Conservation (phyloP, 2,797 vertebrate species). For the Parauchenoglanis ngamensis region DNA sequence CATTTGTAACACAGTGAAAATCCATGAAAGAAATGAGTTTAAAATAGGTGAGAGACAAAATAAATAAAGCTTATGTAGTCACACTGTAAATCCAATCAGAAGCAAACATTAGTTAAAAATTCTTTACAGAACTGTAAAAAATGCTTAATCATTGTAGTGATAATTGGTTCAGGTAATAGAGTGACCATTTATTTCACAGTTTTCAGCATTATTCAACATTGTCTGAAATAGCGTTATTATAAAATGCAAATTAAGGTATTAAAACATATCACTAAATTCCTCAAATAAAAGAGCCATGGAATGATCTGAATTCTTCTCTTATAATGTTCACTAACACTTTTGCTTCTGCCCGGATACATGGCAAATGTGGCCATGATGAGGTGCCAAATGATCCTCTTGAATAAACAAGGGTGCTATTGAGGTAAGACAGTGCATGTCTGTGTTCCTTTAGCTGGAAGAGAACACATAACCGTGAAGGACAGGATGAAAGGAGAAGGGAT, state of each 20-base stretch:
- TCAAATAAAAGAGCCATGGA: constrained; percentile 35
- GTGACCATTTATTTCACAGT: not conserved
- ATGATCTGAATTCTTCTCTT: constrained; percentile 41
- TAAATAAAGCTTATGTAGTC: no score
- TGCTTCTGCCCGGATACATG: constrained; percentile 49
- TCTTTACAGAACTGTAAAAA: not conserved
- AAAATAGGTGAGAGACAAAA: not conserved
- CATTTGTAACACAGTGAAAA: not conserved
- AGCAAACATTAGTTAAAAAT: not conserved
- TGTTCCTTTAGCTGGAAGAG: constrained; percentile 46
- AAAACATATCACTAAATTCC: not conserved
- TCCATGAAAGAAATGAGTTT: not conserved
- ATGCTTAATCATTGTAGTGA: not conserved
- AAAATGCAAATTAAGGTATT: not conserved
- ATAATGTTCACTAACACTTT: constrained; percentile 39
- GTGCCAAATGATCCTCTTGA: constrained; percentile 51
- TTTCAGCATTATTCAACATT: not conserved
- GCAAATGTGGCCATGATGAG: constrained; percentile 34
- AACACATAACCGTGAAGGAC: constrained; percentile 63
- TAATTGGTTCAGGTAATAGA: not conserved
- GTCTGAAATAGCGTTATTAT: not conserved
- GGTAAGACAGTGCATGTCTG: constrained; percentile 55
- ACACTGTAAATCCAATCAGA: not conserved
- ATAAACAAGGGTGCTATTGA: constrained; percentile 60
- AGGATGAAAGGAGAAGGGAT: constrained; percentile 59